Evolutionary conservation across 2,113 vertebrate genomes (phyloP).

Genomic region (Porphyrio hochstetteri): DNA sequence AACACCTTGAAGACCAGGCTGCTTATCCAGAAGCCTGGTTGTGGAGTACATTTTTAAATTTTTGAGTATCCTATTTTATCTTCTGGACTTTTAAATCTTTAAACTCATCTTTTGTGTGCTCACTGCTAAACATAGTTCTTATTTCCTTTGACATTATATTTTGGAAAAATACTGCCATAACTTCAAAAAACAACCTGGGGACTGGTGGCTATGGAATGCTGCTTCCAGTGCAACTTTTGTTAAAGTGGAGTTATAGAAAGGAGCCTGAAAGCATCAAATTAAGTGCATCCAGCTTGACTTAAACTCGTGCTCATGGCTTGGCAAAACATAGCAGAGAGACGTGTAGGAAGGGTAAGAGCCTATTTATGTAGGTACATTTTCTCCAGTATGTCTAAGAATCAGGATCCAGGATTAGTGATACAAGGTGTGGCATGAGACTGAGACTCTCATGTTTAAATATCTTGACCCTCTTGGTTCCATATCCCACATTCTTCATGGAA

Average conservation of each 20-base stretch:
- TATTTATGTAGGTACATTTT: background rate
- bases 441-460: background rate
- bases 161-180: background rate
- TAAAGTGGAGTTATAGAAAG: background rate
- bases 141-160: background rate
- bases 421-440: background rate
- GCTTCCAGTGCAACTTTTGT: background rate
- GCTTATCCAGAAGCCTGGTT: background rate
- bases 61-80: background rate
- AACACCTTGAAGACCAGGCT: background rate
- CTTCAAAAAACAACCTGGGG: background rate
- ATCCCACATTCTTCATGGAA: background rate
- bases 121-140: background rate
- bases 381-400: background rate
- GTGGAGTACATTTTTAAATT: background rate
- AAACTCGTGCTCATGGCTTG: background rate
- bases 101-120: background rate
- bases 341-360: background rate
- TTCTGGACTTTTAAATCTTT: background rate
- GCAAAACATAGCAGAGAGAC: background rate
- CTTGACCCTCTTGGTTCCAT: background rate
- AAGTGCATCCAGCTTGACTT: background rate
- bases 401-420: background rate
- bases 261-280: background rate
- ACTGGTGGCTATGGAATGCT: background rate